phyloP scores from a whole-genome alignment of 2,797 vertebrate genomes.

The Eulemur rubriventer region DNA sequence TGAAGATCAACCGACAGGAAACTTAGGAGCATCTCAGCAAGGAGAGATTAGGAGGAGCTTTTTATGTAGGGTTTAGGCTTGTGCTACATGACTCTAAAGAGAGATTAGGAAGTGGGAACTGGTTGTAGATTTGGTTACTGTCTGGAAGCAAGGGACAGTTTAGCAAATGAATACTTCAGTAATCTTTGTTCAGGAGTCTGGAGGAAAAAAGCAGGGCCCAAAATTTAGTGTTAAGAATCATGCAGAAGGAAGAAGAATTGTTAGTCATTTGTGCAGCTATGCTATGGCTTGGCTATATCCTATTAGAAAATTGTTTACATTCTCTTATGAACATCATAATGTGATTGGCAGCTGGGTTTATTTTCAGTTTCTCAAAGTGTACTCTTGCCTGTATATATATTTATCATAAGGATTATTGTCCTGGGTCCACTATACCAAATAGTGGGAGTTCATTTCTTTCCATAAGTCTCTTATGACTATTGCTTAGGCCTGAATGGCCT shows the following conservation, averaged over 20 bases:
- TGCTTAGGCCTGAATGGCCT: not conserved
- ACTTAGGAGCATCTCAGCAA: not conserved
- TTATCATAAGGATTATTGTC: not conserved
- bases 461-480: not conserved
- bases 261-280: not conserved
- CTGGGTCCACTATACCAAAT: not conserved
- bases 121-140: not conserved
- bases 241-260: not conserved
- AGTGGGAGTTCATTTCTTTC: not conserved
- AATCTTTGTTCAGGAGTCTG: not conserved
- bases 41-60: not conserved
- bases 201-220: not conserved
- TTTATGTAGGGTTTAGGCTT: not conserved
- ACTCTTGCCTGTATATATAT: not conserved
- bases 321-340: not conserved
- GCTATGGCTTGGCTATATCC: not conserved
- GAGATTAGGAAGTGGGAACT: not conserved
- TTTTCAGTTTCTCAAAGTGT: not conserved
- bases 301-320: not conserved
- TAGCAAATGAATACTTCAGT: not conserved
- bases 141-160: not conserved
- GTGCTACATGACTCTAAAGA: not conserved
- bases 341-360: not conserved
- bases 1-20: not conserved
- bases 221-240: not conserved